Conservation (phyloP, 2,888 invertebrate genomes). For the Calliopum simillimum region DNA sequence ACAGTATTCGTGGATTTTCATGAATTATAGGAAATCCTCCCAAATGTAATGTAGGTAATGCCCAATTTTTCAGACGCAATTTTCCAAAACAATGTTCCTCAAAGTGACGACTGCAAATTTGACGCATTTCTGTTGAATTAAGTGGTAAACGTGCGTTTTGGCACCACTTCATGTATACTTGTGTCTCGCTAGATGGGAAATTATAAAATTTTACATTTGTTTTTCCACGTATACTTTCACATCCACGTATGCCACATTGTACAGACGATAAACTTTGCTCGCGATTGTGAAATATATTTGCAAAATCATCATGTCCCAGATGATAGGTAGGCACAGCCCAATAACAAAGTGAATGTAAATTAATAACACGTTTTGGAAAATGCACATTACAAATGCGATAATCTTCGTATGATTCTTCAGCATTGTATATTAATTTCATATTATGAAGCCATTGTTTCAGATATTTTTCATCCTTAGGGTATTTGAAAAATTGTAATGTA, state of each 20-base stretch:
- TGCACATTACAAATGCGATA: slow-evolving; percentile 62
- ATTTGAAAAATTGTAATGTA: slow-evolving; percentile 60
- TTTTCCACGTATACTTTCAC: slow-evolving; percentile 58
- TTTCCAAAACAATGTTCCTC: slow-evolving; percentile 62
- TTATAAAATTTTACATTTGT: slow-evolving; percentile 63
- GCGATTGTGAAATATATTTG: slow-evolving; percentile 62
- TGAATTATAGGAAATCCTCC: slow-evolving; percentile 61
- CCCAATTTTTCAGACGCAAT: slow-evolving; percentile 61
- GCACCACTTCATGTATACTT: slow-evolving; percentile 62
- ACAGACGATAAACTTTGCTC: slow-evolving; percentile 55
- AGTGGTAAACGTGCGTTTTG: slow-evolving; percentile 61
- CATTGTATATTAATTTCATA: slow-evolving; percentile 59
- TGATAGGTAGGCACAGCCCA: slow-evolving; percentile 63
- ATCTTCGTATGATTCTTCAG: slow-evolving; percentile 50
- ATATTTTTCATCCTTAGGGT: slow-evolving; percentile 61
- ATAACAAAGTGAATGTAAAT: slow-evolving; percentile 61
- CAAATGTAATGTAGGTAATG: slow-evolving; percentile 59
- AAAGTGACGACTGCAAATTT: slow-evolving; percentile 61
- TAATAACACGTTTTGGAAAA: slow-evolving; percentile 62
- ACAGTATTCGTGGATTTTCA: slow-evolving; percentile 57
- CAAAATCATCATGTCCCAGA: slow-evolving; percentile 61
- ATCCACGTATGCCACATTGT: slow-evolving; percentile 62
- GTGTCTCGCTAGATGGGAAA: slow-evolving; percentile 57
- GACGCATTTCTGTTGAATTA: slow-evolving; percentile 60
- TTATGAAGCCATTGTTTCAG: slow-evolving; percentile 62